These are phyloP conservation scores for Atrina japonica DNA, from an alignment of 2,888 invertebrate species.

Conservation along the genomic window DNA sequence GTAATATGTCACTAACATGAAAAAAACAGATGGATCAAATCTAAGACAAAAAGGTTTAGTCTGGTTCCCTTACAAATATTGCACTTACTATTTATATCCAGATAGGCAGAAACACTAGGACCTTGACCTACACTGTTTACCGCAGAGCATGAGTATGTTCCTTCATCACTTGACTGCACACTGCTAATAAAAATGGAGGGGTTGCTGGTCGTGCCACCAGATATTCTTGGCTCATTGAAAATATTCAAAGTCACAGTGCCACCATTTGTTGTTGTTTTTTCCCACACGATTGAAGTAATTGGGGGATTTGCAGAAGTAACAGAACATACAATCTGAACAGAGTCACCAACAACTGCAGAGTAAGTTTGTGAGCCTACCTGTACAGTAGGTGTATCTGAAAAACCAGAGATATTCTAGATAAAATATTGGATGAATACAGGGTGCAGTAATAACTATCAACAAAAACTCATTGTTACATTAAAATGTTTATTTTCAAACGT, in stretches of 20 bases:
- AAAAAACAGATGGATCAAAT: too few species aligned
- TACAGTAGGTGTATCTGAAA: conserved; percentile 36
- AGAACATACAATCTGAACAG: conserved; percentile 25
- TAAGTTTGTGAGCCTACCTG: conserved; percentile 23
- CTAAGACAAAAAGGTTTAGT: too few species aligned
- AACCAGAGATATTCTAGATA: not conserved
- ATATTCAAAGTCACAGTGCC: conserved; percentile 9
- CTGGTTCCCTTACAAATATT: not conserved
- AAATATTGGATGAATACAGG: not conserved
- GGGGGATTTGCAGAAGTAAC: conserved; percentile 29
- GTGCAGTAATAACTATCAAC: not conserved
- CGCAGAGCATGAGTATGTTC: conserved; percentile 28
- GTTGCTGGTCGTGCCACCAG: conserved; percentile 10
- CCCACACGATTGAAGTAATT: conserved; percentile 34
- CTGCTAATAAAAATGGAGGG: conserved; percentile 31
- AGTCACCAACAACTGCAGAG: conserved; percentile 16
- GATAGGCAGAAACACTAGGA: conserved; percentile 14
- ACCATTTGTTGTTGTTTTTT: conserved; percentile 17
- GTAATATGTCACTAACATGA: too few species aligned
- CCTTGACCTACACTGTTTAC: conserved; percentile 30
- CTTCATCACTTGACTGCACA: conserved; percentile 14
- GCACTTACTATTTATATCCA: conserved; percentile 21
- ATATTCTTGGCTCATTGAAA: conserved; percentile 16
- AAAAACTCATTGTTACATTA: not conserved
- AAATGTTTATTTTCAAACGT: not conserved